Percentiles rank a stretch among this genome's conserved stretches.
Evolutionary conservation across 2,888 invertebrate species (phyloP).

Genomic region (Encarsia formosa): DNA sequence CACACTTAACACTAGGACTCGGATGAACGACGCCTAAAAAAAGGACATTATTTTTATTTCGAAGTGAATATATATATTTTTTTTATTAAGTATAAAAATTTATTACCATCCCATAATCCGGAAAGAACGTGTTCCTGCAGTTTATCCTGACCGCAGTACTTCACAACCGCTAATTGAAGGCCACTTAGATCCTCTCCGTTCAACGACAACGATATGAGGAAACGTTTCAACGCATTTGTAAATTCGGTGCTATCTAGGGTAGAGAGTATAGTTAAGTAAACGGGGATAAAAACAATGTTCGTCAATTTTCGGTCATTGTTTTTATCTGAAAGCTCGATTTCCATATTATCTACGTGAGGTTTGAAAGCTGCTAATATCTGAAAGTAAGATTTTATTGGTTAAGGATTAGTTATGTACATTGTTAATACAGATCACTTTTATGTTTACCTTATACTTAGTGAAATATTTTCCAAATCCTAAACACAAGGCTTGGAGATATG

Average conservation of each 20-base stretch:
- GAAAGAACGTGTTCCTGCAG: slow-evolving; percentile 61
- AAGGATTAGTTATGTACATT: too few species aligned
- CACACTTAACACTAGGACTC: slow-evolving; percentile 58
- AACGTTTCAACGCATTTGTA: slow-evolving; percentile 59
- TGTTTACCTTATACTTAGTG: slow-evolving; percentile 52
- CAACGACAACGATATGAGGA: slow-evolving; percentile 51
- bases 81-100: too few species aligned
- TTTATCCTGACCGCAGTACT: slow-evolving; percentile 53
- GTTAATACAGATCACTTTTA: too few species aligned
- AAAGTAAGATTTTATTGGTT: slow-evolving; percentile 5
- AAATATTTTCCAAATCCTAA: slow-evolving; percentile 66
- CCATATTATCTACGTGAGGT: slow-evolving; percentile 58
- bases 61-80: too few species aligned
- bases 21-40: slow-evolving; percentile 61
- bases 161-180: slow-evolving; percentile 55
- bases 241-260: slow-evolving; percentile 53
- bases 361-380: slow-evolving; percentile 58
- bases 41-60: not conserved
- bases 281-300: slow-evolving; percentile 59
- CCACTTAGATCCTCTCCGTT: slow-evolving; percentile 54
- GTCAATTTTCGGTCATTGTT: slow-evolving; percentile 54
- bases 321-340: slow-evolving; percentile 59
- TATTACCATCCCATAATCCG: slow-evolving; percentile 65
- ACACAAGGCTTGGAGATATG: slow-evolving; percentile 58
- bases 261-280: slow-evolving; percentile 60